Evolutionary conservation across 2,888 invertebrate species (phyloP), one percentile per base, ranked within the genome.

Genomic region (Anoplius nigerrimus): DNA sequence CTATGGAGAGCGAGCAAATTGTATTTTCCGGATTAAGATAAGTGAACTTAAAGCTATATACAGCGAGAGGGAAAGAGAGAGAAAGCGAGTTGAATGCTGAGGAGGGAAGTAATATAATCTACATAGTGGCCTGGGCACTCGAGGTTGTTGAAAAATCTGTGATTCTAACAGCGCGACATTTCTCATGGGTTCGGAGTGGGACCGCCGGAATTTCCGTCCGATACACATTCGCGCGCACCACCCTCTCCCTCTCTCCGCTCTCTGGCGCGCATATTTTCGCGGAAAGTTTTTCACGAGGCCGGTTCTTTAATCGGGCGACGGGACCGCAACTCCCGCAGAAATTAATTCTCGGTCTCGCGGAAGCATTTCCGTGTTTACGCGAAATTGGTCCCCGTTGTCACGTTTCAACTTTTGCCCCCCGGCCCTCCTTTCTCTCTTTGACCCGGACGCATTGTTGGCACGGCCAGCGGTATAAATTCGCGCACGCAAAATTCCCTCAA

Each of bases 341-440:
- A 82, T 80, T 82, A 82, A 82, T 81, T 79, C 79, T 71, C 71
- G 67, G 72, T 74, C 74, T 75, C 73, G 21, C 74, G 77, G 77
- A 78, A 80, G 82, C 81, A 80, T 81, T 82, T 80, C 74, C 80
- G 78, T 81, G 81, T 82, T 81, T 78, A 78, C 75, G 68, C 68
- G 68, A 74, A 82, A 82, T 82, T 82, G 81, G 78, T 82, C 82
- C 80, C 82, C 65, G 74, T 78, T 68, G 82, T 79, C 73, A 70
- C 82, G 77, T 83, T 82, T 74, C 72, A 79, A 80, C 76, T 79
- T 34, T 48, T 18, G 48, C 48, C 34, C 48, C 34, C 48, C 18
- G 48, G 48, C 16, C 48, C n/a, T 48, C 48, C 16, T 48, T 48
- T 48, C 48, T 4, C 18, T 1, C 48, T 48, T 48, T 4, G 48